phyloP scores from a whole-genome alignment of 2,113 vertebrate genomes.

The Microcebus murinus region DNA sequence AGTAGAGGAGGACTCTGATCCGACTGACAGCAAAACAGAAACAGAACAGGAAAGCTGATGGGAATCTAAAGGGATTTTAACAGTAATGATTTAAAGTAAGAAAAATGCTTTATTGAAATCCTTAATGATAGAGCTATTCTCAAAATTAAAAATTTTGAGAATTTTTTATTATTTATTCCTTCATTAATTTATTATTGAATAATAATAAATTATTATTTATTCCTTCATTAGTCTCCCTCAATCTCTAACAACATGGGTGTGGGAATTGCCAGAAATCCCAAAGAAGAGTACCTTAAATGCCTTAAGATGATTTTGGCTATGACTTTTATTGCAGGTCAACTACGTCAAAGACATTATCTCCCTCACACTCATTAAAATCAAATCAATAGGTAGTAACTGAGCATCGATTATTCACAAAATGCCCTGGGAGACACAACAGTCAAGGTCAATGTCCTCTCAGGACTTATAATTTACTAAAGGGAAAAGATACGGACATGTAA shows the following conservation, averaged over 20 bases:
- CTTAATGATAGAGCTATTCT: background rate
- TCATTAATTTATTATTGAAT: too few species aligned
- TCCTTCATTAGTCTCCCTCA: background rate
- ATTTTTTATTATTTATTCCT: too few species aligned
- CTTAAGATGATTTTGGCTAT: background rate
- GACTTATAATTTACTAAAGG: background rate
- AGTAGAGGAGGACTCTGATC: background rate
- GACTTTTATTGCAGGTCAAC: background rate
- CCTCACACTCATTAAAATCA: slow-evolving; percentile 3
- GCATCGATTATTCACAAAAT: background rate
- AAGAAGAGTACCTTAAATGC: background rate
- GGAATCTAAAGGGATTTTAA: background rate
- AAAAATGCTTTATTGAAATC: background rate
- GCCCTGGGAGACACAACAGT: background rate
- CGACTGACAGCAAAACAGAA: background rate
- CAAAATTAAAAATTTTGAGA: background rate
- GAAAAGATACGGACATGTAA: background rate
- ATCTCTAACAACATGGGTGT: background rate
- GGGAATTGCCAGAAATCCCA: background rate
- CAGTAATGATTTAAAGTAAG: background rate
- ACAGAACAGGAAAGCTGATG: background rate
- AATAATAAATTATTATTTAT: too few species aligned
- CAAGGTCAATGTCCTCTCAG: background rate
- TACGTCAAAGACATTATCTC: background rate
- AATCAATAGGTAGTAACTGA: background rate